Evolutionary conservation across 1,140 invertebrate species (phyloP).

Genomic region (Bombus impatiens): DNA sequence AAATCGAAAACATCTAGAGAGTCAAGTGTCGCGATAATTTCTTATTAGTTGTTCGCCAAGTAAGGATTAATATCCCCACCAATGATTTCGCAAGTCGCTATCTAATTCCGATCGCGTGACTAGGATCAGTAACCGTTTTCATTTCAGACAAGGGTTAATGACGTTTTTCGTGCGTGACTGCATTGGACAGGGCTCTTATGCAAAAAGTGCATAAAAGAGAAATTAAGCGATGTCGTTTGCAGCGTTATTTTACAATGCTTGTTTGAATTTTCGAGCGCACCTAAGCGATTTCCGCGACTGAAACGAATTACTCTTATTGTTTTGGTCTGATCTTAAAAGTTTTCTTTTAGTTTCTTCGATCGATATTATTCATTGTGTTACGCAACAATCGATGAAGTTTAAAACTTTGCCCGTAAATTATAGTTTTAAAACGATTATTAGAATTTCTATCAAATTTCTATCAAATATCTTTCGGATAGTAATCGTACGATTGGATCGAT

Average conservation of each 20-base stretch:
- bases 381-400: not conserved
- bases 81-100: constrained; percentile 16
- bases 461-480: not conserved
- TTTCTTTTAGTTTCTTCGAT: not conserved
- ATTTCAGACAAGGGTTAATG: not conserved
- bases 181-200: not conserved
- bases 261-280: not conserved
- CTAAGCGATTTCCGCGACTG: not conserved
- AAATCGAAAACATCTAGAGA: not conserved
- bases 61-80: not conserved
- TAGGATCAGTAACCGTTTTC: constrained; percentile 11
- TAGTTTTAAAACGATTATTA: not conserved
- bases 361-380: not conserved
- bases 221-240: not conserved
- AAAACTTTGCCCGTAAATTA: not conserved
- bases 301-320: not conserved
- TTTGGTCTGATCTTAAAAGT: not conserved
- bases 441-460: not conserved
- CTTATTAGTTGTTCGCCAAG: not conserved
- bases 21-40: not conserved
- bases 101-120: constrained; percentile 22
- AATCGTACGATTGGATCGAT: not conserved
- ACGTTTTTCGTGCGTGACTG: constrained; percentile 7
- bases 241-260: not conserved
- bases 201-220: not conserved